Percentiles rank a stretch among this genome's conserved stretches.
These are phyloP conservation scores for Isurus oxyrinchus DNA, from an alignment of 2,113 vertebrate genomes.

Conservation along the genomic window DNA sequence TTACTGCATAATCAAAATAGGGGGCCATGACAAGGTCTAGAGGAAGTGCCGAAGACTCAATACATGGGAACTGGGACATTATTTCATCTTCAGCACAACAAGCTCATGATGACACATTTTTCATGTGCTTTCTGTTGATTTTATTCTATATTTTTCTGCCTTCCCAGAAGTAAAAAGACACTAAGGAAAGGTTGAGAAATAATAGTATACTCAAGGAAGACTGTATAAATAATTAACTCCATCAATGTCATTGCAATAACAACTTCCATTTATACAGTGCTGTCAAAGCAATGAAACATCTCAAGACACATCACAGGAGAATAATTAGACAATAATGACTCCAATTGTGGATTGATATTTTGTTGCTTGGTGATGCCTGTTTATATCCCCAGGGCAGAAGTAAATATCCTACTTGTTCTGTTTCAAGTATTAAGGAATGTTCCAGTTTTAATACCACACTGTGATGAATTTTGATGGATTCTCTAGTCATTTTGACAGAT, in stretches of 20 bases:
- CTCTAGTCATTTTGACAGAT: too few relatives aligned
- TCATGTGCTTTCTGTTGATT: not conserved
- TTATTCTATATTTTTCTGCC: not conserved
- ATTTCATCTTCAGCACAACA: not conserved
- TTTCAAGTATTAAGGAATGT: not conserved
- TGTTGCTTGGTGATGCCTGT: not conserved
- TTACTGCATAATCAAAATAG: not conserved
- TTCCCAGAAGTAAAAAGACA: not conserved
- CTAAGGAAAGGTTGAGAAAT: not conserved
- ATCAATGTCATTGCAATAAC: not conserved
- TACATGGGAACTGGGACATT: not conserved
- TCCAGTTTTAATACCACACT: too few relatives aligned
- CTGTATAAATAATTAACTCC: not conserved
- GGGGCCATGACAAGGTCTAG: too few relatives aligned
- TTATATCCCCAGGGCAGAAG: not conserved
- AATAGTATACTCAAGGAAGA: not conserved
- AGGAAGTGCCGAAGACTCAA: not conserved
- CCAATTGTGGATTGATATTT: not conserved
- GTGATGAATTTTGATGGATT: too few relatives aligned
- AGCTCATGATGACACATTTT: not conserved
- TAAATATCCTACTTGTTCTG: not conserved
- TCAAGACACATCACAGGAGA: too few relatives aligned
- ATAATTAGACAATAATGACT: too few relatives aligned
- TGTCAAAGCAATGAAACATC: too few relatives aligned
- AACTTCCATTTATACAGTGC: too few relatives aligned